Percentiles rank a stretch among this genome's conserved stretches.
These are phyloP conservation scores for Caenorhabditis japonica DNA, from an alignment of 2,888 invertebrate species.

Conservation along the genomic window DNA sequence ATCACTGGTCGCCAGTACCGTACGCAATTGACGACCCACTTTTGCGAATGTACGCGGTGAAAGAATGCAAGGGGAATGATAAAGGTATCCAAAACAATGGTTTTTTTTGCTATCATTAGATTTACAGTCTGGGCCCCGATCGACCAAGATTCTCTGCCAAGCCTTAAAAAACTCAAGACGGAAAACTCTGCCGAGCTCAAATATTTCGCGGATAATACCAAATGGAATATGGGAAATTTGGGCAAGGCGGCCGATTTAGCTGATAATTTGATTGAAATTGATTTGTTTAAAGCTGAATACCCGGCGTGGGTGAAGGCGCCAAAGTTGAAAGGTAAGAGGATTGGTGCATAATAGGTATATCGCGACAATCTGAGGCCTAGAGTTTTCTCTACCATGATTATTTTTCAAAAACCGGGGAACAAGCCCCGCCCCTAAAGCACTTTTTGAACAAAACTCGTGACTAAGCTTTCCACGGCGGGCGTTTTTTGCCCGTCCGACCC, in stretches of 20 bases:
- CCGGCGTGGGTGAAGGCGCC: slow-evolving; percentile 64
- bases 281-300: slow-evolving; percentile 52
- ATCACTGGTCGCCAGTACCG: slow-evolving; percentile 66
- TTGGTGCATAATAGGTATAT: too few species aligned
- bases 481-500: too few species aligned
- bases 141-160: slow-evolving; percentile 57
- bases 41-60: slow-evolving; percentile 69
- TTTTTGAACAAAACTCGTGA: too few species aligned
- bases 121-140: slow-evolving; percentile 64
- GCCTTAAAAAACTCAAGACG: slow-evolving; percentile 43
- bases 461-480: too few species aligned
- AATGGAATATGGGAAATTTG: slow-evolving; percentile 62
- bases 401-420: too few species aligned
- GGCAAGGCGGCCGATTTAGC: slow-evolving; percentile 67
- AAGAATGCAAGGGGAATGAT: slow-evolving; percentile 56
- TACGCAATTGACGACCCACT: slow-evolving; percentile 70
- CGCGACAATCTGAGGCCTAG: too few species aligned
- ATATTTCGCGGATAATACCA: slow-evolving; percentile 60
- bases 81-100: slow-evolving; percentile 22
- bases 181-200: slow-evolving; percentile 44
- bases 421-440: too few species aligned
- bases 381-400: too few species aligned
- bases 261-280: slow-evolving; percentile 67
- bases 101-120: too few species aligned
- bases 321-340: slow-evolving; percentile 50